phyloP scores from a whole-genome alignment of 2,113 vertebrate species.

The Sebastes schlegelii region DNA sequence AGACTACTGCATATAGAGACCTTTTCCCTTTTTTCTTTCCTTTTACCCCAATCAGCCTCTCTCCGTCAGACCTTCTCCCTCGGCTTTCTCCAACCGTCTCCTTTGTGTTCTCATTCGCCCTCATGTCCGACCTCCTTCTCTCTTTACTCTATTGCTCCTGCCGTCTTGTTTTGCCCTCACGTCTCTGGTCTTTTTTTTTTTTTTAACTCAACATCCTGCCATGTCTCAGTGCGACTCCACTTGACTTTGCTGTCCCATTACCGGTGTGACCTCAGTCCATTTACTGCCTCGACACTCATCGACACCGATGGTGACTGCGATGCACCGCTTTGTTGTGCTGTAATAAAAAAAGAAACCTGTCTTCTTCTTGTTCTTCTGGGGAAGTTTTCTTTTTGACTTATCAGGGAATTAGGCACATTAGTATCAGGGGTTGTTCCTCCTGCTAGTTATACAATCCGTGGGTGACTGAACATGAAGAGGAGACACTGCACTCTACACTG shows the following conservation, averaged over 20 bases:
- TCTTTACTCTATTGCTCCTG: slow-evolving; percentile 12
- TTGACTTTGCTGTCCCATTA: slow-evolving; percentile 71
- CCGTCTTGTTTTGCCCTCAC: slow-evolving; percentile 50
- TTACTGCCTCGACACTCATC: slow-evolving; percentile 54
- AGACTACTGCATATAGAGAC: slow-evolving; percentile 25
- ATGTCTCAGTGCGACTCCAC: slow-evolving; percentile 55
- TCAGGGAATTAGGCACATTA: slow-evolving; percentile 32
- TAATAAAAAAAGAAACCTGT: slow-evolving; percentile 32
- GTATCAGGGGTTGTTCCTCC: slow-evolving; percentile 22
- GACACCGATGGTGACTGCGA: slow-evolving; percentile 30
- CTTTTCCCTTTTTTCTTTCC: neutral
- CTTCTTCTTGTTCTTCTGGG: neutral
- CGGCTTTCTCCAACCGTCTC: neutral
- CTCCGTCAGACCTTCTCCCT: slow-evolving; percentile 2
- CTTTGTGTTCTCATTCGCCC: neutral
- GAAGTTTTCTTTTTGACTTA: slow-evolving; percentile 38
- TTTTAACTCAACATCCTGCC: slow-evolving; percentile 45
- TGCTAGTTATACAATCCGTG: slow-evolving; percentile 29
- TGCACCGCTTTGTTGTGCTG: slow-evolving; percentile 51
- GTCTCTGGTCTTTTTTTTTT: neutral
- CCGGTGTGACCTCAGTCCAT: slow-evolving; percentile 65
- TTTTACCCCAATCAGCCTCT: slow-evolving; percentile 14
- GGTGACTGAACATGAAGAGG: slow-evolving; percentile 43
- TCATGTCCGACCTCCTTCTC: neutral
- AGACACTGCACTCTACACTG: neutral